Base-by-base conservation (phyloP, 2,888 invertebrate species). In the Barypeithes pellucidus region DNA sequence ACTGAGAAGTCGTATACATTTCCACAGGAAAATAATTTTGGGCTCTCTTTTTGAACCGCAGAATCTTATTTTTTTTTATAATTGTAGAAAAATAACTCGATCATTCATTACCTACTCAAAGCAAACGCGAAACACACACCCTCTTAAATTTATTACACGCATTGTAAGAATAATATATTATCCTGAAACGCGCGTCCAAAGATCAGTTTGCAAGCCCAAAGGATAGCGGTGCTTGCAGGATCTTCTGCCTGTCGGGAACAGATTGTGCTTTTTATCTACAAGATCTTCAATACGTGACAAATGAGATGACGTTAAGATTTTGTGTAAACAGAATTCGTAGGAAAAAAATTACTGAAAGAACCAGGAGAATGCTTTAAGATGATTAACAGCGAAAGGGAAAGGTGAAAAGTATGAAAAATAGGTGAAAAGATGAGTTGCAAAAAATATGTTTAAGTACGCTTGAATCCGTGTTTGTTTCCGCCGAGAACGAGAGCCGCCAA, bases 201-300 rank as follows among this genome's bases (percentile, higher is more conserved):
- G 68, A 70, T 65, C 70, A 69, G 61, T 69, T 61, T 33, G 57
- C 20, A 60, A 60, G 60, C 52, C 50, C 52, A 50, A 22, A 24
- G 43, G 70, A 70, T 70, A 62, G 70, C 41, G 57, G 41, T n/a
- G 41, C 54, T 54, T 70, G 43, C 41, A 43, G 65, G 65, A 71
- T 41, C 43, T 59, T 65, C 63, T 59, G 65, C 59, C 63, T 59
- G 65, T 71, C 71, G 65, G 7, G 36, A 57, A 65, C 71, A 71
- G 71, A 60, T 57, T 60, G 59, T 57, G 33, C 71, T 71, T 71
- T 71, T 66, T 71, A 71, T 52, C 59, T 66, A 60, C 60, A 59
- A 65, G 67, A 43, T 61, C 66, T 67, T 47, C 67, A 52, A 72
- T 72, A 72, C 72, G 67, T 72, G 72, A 72, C 72, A 72, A 72